These are phyloP conservation scores for Rhinichthys osculus DNA, from an alignment of 2,797 vertebrate genomes.

Conservation along the genomic window DNA sequence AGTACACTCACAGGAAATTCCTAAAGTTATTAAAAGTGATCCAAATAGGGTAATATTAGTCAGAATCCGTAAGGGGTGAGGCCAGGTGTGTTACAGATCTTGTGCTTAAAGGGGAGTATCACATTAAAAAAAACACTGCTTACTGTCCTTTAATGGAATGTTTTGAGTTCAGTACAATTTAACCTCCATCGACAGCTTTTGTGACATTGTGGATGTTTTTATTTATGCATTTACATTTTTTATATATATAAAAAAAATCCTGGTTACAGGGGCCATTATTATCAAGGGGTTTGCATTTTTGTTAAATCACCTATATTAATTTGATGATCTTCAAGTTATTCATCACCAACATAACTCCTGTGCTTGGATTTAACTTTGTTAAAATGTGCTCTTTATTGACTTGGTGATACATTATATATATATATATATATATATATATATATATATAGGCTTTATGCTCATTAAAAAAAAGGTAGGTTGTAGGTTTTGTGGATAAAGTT, in stretches of 20 bases:
- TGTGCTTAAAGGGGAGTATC: background rate
- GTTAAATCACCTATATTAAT: background rate
- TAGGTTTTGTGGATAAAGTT: background rate
- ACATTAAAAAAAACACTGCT: background rate
- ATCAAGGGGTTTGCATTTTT: background rate
- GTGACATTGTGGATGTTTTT: background rate
- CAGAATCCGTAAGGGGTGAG: background rate
- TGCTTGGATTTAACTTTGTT: background rate
- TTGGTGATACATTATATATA: no score
- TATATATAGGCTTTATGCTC: background rate
- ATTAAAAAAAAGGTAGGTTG: no score
- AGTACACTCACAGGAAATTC: slow-evolving; percentile 23
- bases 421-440: background rate
- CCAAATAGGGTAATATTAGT: slow-evolving; percentile 26
- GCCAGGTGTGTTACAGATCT: slow-evolving; percentile 18
- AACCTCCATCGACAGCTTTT: background rate
- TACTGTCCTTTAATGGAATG: background rate
- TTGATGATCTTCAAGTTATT: background rate
- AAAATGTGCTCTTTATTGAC: background rate
- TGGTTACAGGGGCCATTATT: background rate
- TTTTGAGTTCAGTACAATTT: background rate
- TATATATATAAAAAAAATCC: background rate
- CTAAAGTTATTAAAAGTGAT: slow-evolving; percentile 38
- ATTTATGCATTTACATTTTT: background rate
- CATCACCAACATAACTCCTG: background rate